A percentile compares a stretch with the other conserved stretches of the same genome.
These are phyloP conservation scores for Cantharis lateralis DNA, from an alignment of 2,888 invertebrate species.

Conservation along the genomic window DNA sequence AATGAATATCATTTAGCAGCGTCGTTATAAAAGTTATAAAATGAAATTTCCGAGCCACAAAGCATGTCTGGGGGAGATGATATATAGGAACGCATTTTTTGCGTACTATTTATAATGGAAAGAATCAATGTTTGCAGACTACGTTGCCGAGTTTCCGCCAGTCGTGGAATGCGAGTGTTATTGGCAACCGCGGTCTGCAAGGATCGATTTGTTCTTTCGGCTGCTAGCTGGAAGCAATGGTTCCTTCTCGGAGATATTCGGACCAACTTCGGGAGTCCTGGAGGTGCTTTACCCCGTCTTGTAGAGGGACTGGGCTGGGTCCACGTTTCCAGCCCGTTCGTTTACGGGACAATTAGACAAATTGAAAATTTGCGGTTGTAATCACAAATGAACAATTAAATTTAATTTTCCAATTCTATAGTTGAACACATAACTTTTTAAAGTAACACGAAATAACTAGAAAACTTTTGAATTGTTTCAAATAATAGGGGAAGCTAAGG, in stretches of 20 bases:
- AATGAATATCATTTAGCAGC: constrained; percentile 53
- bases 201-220: constrained; percentile 47
- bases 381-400: constrained; percentile 21
- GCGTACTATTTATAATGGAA: constrained; percentile 58
- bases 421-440: constrained; percentile 2
- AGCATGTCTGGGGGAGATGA: constrained; percentile 56
- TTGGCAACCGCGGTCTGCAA: constrained; percentile 45
- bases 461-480: constrained; percentile 4
- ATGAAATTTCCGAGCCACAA: constrained; percentile 58
- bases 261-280: constrained; percentile 41
- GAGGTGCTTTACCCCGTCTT: constrained; percentile 32
- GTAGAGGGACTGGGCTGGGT: constrained; percentile 22
- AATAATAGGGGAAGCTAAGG: background rate
- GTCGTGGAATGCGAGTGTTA: constrained; percentile 43
- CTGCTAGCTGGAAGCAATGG: constrained; percentile 43
- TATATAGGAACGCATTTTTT: constrained; percentile 58
- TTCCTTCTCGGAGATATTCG: constrained; percentile 50
- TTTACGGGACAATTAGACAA: constrained; percentile 30
- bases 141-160: constrained; percentile 41
- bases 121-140: constrained; percentile 55
- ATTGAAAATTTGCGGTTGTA: constrained; percentile 27
- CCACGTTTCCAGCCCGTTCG: constrained; percentile 27
- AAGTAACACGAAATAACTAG: constrained; percentile 7
- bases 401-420: constrained; percentile 3
- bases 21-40: constrained; percentile 57